Percentiles rank a stretch among this genome's conserved stretches.
Conservation (phyloP, 2,113 vertebrate species). For the Nerophis ophidion region DNA sequence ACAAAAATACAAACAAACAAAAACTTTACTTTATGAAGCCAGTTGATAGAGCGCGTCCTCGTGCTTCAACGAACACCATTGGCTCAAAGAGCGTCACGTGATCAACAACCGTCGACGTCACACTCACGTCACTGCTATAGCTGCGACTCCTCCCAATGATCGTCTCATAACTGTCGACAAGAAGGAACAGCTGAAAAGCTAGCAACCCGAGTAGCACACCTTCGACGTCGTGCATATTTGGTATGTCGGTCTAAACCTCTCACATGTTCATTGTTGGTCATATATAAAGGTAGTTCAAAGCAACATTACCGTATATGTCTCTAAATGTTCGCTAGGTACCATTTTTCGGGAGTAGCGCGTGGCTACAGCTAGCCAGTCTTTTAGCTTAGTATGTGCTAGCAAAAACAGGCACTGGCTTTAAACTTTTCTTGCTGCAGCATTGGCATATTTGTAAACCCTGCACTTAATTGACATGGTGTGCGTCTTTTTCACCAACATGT, state of each 20-base stretch:
- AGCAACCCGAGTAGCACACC: neutral
- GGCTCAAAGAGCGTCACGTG: conserved; percentile 5
- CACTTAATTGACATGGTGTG: too few relatives aligned
- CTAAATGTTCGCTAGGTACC: neutral
- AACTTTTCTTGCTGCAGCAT: too few relatives aligned
- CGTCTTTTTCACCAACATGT: too few relatives aligned
- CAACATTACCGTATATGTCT: neutral
- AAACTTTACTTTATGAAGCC: too few relatives aligned
- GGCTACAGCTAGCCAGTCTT: neutral
- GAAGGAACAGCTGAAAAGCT: neutral
- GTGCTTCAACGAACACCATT: neutral
- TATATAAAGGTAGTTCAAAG: neutral
- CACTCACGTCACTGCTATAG: neutral
- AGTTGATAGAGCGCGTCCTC: too few relatives aligned
- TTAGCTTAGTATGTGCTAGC: neutral
- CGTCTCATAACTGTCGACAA: neutral
- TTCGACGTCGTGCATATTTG: conserved; percentile 1
- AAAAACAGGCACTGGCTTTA: too few relatives aligned
- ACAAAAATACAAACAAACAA: too few relatives aligned
- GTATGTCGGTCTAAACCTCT: conserved; percentile 24
- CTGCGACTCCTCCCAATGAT: too few relatives aligned
- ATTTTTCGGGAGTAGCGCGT: neutral
- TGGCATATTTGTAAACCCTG: too few relatives aligned
- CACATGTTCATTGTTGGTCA: too few relatives aligned
- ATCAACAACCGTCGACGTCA: neutral